phyloP scores from a whole-genome alignment of 2,888 invertebrate species.

The Lasioglossum oenotherae region DNA sequence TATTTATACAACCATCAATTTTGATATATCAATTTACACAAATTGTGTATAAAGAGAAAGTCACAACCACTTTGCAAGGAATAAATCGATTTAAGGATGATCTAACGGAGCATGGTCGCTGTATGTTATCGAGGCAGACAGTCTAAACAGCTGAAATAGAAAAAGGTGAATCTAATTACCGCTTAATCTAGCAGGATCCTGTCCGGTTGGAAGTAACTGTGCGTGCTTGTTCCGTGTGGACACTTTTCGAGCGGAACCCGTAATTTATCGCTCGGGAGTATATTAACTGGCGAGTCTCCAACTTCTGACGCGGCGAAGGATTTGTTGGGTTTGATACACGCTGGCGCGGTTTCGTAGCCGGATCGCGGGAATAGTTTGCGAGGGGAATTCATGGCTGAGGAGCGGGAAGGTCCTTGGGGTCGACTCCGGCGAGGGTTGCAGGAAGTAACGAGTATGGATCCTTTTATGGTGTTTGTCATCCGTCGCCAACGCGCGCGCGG shows the following conservation, averaged over 20 bases:
- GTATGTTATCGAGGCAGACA: neutral
- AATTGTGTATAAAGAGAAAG: neutral
- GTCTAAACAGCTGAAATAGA: neutral
- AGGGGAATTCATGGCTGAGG: conserved; percentile 15
- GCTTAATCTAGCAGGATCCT: neutral
- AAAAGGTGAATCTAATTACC: neutral
- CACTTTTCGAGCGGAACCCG: conserved; percentile 58
- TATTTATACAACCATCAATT: neutral
- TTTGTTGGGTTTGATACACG: conserved; percentile 62
- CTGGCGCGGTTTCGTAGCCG: conserved; percentile 53
- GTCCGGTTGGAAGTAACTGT: neutral
- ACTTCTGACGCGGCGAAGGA: conserved; percentile 57
- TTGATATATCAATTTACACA: neutral
- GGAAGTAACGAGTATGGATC: conserved; percentile 11
- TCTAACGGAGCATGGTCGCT: neutral
- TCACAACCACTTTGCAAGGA: neutral
- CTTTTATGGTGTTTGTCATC: conserved; percentile 28
- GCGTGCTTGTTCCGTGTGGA: conserved; percentile 25
- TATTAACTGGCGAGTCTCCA: conserved; percentile 73
- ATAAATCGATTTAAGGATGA: neutral
- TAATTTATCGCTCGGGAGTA: conserved; percentile 67
- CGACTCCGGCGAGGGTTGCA: neutral
- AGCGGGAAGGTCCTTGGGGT: conserved; percentile 21
- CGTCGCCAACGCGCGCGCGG: neutral
- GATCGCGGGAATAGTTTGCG: conserved; percentile 45